Conservation (phyloP, 2,113 vertebrate genomes). For the Oplegnathus fasciatus region DNA sequence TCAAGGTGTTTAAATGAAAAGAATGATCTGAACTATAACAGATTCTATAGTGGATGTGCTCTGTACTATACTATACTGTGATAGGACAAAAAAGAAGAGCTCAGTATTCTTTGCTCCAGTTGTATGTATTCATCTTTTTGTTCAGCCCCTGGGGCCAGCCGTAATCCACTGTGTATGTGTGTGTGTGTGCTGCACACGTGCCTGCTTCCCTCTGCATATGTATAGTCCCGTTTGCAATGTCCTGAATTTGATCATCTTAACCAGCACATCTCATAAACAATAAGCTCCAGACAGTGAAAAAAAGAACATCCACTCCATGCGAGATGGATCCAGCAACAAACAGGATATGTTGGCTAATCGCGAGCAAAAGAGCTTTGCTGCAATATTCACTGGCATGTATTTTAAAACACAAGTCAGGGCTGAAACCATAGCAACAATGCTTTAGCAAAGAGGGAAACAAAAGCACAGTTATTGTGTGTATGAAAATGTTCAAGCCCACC, state of each 20-base stretch:
- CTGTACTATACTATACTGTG: slow-evolving; percentile 18
- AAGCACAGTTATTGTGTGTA: slow-evolving; percentile 32
- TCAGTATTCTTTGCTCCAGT: slow-evolving; percentile 42
- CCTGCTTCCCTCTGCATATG: slow-evolving; percentile 47
- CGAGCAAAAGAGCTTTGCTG: slow-evolving; percentile 23
- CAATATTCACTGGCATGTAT: slow-evolving; percentile 32
- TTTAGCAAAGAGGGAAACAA: slow-evolving; percentile 44
- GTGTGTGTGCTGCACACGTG: slow-evolving; percentile 16
- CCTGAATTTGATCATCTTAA: slow-evolving; percentile 59
- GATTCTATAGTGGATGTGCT: slow-evolving; percentile 35
- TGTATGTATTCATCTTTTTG: slow-evolving; percentile 58
- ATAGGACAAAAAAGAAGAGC: slow-evolving; percentile 43
- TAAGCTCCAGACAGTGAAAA: slow-evolving; percentile 1
- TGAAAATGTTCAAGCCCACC: slow-evolving; percentile 31
- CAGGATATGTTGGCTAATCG: slow-evolving; percentile 39
- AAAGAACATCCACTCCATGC: not conserved
- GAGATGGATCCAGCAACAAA: slow-evolving; percentile 21
- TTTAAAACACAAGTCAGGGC: slow-evolving; percentile 46
- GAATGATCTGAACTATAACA: slow-evolving; percentile 43
- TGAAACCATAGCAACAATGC: slow-evolving; percentile 72
- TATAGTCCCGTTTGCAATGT: slow-evolving; percentile 38
- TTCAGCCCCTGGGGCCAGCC: slow-evolving; percentile 47
- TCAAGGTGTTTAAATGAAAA: slow-evolving; percentile 57
- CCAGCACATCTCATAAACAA: slow-evolving; percentile 25
- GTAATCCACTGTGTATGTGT: slow-evolving; percentile 42